Percentiles rank a stretch among this genome's conserved stretches.
Evolutionary conservation across 2,797 vertebrate species (phyloP).

Genomic region (Orientallactaga sibirica): DNA sequence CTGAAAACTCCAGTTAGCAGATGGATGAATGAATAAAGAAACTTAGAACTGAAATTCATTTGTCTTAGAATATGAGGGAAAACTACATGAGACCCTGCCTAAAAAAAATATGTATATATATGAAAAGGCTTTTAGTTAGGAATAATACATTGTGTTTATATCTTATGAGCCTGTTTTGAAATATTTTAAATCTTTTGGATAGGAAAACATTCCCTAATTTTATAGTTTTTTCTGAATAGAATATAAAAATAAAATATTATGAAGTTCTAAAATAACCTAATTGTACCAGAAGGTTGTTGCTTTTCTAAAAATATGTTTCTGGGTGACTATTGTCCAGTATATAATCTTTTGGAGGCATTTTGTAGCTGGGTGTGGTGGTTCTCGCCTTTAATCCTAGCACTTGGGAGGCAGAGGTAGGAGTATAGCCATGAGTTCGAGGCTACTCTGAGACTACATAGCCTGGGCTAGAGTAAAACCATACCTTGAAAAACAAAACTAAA

Average conservation of each 20-base stretch:
- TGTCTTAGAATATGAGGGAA: constrained; percentile 51
- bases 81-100: too few relatives aligned
- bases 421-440: too few relatives aligned
- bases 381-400: too few relatives aligned
- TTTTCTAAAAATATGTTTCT: constrained; percentile 46
- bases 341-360: not conserved
- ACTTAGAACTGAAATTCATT: constrained; percentile 48
- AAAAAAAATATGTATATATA: too few relatives aligned
- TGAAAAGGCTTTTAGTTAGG: constrained; percentile 26
- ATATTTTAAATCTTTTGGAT: constrained; percentile 35
- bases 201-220: constrained; percentile 5
- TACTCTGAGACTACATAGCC: too few relatives aligned
- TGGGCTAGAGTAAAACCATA: too few relatives aligned
- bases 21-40: constrained; percentile 7
- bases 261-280: constrained; percentile 55
- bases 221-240: constrained; percentile 1
- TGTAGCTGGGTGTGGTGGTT: not conserved
- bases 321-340: not conserved
- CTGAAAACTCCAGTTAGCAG: constrained; percentile 40
- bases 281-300: not conserved
- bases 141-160: not conserved
- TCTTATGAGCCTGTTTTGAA: constrained; percentile 25
- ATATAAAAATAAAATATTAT: constrained; percentile 7
- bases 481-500: too few relatives aligned
- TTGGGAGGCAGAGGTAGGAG: too few relatives aligned